Conservation (phyloP, 2,797 vertebrate genomes). For the Syndactyla subalaris region DNA sequence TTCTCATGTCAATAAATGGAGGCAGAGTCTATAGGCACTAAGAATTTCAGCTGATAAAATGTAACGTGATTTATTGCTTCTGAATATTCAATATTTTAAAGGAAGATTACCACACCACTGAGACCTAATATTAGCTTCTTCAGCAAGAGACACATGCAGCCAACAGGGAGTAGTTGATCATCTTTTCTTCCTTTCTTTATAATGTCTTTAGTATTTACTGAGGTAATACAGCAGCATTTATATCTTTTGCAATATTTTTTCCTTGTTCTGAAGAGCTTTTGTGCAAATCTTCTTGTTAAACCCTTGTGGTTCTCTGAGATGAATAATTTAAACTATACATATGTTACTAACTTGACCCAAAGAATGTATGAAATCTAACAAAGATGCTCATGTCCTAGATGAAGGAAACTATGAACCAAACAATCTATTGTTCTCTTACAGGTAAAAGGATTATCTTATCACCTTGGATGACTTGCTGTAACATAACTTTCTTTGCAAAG, state of each 20-base stretch:
- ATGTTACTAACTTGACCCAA: not conserved
- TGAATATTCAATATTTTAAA: not conserved
- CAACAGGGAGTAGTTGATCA: not conserved
- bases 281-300: not conserved
- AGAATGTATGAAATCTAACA: not conserved
- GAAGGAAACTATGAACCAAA: not conserved
- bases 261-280: not conserved
- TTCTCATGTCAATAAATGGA: not conserved
- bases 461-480: not conserved
- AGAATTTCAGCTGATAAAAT: not conserved
- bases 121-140: not conserved
- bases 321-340: slow-evolving; percentile 16
- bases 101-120: not conserved
- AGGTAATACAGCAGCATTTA: not conserved
- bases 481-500: not conserved
- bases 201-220: not conserved
- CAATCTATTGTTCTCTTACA: not conserved
- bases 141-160: not conserved
- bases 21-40: not conserved
- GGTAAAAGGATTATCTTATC: not conserved
- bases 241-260: not conserved
- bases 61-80: not conserved
- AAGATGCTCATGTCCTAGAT: not conserved
- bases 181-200: not conserved
- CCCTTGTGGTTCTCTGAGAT: not conserved